phyloP scores from a whole-genome alignment of 2,888 invertebrate species.

The Hyalella azteca region DNA sequence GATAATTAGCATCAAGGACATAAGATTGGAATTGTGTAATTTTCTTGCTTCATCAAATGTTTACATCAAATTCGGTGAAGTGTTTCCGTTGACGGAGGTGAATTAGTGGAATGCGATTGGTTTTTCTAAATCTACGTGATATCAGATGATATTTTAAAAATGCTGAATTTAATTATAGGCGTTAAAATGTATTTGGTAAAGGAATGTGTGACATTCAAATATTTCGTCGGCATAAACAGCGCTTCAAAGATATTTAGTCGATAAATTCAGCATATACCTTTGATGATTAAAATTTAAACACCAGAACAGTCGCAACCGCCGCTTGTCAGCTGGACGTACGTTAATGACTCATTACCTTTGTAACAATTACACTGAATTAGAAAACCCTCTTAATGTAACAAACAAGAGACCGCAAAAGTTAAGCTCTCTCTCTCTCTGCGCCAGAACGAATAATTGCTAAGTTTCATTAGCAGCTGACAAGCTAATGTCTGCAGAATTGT shows the following conservation, averaged over 20 bases:
- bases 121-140: neutral
- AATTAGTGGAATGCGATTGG: neutral
- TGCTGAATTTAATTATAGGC: neutral
- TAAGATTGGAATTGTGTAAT: too few relatives aligned
- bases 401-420: too few relatives aligned
- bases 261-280: neutral
- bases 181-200: neutral
- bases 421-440: too few relatives aligned
- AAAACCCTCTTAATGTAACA: too few relatives aligned
- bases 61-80: too few relatives aligned
- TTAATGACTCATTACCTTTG: neutral
- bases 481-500: too few relatives aligned
- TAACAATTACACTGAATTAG: neutral
- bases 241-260: neutral
- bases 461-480: too few relatives aligned
- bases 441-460: too few relatives aligned
- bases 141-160: neutral
- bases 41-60: too few relatives aligned
- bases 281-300: neutral
- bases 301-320: neutral
- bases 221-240: neutral
- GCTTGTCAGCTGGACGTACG: neutral
- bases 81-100: neutral
- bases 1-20: too few relatives aligned
- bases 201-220: neutral